Base-by-base conservation (phyloP, 2,888 invertebrate species). In the Xestoiulus laeticollis region DNA sequence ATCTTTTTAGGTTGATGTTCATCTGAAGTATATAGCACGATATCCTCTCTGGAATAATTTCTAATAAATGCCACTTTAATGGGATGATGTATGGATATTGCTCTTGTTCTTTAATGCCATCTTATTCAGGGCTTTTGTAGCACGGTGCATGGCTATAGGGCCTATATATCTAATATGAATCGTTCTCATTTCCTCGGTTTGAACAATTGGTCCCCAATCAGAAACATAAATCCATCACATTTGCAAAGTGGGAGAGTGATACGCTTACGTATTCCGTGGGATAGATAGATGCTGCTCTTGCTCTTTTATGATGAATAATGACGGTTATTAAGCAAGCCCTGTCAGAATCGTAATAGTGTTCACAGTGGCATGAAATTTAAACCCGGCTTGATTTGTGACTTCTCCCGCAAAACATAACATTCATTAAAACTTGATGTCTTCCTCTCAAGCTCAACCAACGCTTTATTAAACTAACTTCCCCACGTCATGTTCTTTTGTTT, bases 41-140 rank as follows among this genome's bases (percentile, higher is more conserved):
- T 53, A 53, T 53, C 53, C 53, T 53, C 53, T 53, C 53, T n/a
- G 53, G 53, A 53, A 53, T 53, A 53, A 53, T 53, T 53, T 53
- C 53, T 53, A 53, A 53, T 53, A 53, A 53, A 53, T 53, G 53
- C 53, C 53, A 53, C 53, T 53, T 53, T 53, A 53, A 53, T 53
- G 53, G 53, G 53, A 53, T 53, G 53, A 53, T 53, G n/a, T 53
- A 53, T 53, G 53, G 53, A 53, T 53, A 53, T 53, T 53, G 53
- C 53, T 53, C 19, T 38, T 38, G 19, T 53, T 53, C 53, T 53
- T 53, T 16, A 53, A 53, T 19, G 53, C 19, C 53, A 53, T 53
- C 53, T 53, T 53, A n/a, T 53, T 38, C 33, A 4, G 16, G 53
- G 53, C 53, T 53, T 14, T 53, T 16, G n/a, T 53, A n/a, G 19